Evolutionary conservation across 2,113 vertebrate genomes (phyloP).

Genomic region (Turdus rufiventris): DNA sequence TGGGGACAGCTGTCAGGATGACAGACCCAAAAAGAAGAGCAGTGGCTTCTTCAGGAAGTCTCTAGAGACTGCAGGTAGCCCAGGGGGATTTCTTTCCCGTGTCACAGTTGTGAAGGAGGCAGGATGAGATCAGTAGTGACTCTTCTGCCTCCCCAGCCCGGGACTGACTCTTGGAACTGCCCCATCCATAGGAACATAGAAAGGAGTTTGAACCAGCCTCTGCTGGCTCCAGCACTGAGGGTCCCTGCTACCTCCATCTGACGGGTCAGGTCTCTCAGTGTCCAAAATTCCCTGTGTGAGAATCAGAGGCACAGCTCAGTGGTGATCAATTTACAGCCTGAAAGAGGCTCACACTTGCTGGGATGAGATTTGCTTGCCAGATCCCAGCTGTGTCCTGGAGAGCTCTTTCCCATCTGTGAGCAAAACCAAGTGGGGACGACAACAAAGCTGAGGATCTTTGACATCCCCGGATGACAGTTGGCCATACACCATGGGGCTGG

Average conservation of each 20-base stretch:
- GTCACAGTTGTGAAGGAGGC: background rate
- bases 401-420: background rate
- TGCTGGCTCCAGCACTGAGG: background rate
- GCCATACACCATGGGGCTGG: background rate
- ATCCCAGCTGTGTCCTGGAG: background rate
- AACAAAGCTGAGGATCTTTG: background rate
- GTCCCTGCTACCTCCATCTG: background rate
- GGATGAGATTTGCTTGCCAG: background rate
- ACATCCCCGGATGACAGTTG: background rate
- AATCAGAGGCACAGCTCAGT: background rate
- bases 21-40: background rate
- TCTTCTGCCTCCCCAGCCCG: background rate
- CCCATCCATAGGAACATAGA: background rate
- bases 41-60: background rate
- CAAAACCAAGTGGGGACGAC: background rate
- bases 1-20: background rate
- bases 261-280: background rate
- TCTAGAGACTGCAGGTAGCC: background rate
- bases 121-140: background rate
- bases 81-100: background rate
- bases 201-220: background rate
- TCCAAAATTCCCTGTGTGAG: background rate
- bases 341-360: background rate
- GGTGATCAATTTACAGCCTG: background rate
- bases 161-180: background rate